Base-by-base conservation (phyloP, 1,140 invertebrate genomes). In the Trinorchestia longiramus region DNA sequence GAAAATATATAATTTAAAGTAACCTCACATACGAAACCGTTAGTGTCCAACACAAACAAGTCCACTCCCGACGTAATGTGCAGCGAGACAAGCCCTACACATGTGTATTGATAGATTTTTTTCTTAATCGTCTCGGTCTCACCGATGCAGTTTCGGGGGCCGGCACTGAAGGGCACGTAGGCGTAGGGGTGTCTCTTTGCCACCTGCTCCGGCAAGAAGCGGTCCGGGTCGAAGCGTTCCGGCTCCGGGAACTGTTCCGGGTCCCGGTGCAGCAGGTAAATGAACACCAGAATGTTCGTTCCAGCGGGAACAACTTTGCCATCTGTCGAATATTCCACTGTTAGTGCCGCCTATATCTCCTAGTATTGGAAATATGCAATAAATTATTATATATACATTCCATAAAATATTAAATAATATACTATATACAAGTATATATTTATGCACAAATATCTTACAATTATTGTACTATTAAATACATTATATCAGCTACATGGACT, bases 201-300 rank as follows among this genome's bases (percentile, higher is more conserved):
- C 42, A 88, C 45, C 42, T 98, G 98, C 97, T 99, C 99, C 0
- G 98, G 98, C 90, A 99, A 97, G 97, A 99, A 99, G 97, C 99
- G 98, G 96, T 99, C 99, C 0, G 99, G 99, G 97, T 99, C 98
- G 97, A 99, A 99, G 95, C 97, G 98, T 47, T 98, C 97, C 0
- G 99, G 98, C 97, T 99, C 98, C 0, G 98, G 98, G 97, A 98
- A 99, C 96, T 98, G 98, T 96, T 99, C 98, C n/a, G 98, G 97
- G 95, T 98, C 97, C 95, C 98, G 98, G 97, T 99, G 99, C 57
- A 99, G 97, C 97, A 98, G 98, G 97, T 98, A 98, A 11, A 98
- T 97, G 95, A 97, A 97, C 0, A 98, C 95, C 3, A 97, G 94
- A 0, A 98, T 87, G 0, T 97, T 97, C 1, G 97, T 97, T 3